Percentiles rank a stretch among this genome's conserved stretches.
phyloP scores from a whole-genome alignment of 2,888 invertebrate genomes.

The Tetramorium bicarinatum region DNA sequence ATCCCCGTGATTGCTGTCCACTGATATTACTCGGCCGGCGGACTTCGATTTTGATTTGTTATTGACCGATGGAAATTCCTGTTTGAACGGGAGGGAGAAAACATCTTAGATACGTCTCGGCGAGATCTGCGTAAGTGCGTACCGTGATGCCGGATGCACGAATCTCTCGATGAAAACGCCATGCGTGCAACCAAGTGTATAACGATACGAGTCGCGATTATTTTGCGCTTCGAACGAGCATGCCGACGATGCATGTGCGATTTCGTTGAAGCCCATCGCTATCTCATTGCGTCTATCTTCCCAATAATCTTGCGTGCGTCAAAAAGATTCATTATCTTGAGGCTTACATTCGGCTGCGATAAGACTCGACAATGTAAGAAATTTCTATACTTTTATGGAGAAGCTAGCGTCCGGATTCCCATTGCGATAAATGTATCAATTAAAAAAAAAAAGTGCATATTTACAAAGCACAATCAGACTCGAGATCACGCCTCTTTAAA shows the following conservation, averaged over 20 bases:
- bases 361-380: slow-evolving; percentile 13
- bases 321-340: slow-evolving; percentile 4
- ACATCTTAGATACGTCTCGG: slow-evolving; percentile 27
- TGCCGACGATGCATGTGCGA: slow-evolving; percentile 39
- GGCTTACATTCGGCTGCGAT: not conserved
- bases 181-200: slow-evolving; percentile 68
- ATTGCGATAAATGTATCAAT: slow-evolving; percentile 14
- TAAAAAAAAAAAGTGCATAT: slow-evolving; percentile 15
- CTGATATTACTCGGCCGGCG: slow-evolving; percentile 85
- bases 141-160: not conserved
- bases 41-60: slow-evolving; percentile 87
- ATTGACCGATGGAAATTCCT: slow-evolving; percentile 89
- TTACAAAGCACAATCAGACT: slow-evolving; percentile 29
- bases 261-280: not conserved
- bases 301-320: slow-evolving; percentile 15
- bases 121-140: slow-evolving; percentile 4
- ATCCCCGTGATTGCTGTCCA: slow-evolving; percentile 85
- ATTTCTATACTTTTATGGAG: slow-evolving; percentile 19
- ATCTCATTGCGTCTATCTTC: slow-evolving; percentile 31
- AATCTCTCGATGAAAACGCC: slow-evolving; percentile 29
- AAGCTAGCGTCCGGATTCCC: slow-evolving; percentile 21
- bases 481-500: not conserved
- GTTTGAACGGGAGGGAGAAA: slow-evolving; percentile 53
- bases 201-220: slow-evolving; percentile 11
- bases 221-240: slow-evolving; percentile 8